Conservation (phyloP, 2,888 invertebrate species). For the Pandemis heparana region DNA sequence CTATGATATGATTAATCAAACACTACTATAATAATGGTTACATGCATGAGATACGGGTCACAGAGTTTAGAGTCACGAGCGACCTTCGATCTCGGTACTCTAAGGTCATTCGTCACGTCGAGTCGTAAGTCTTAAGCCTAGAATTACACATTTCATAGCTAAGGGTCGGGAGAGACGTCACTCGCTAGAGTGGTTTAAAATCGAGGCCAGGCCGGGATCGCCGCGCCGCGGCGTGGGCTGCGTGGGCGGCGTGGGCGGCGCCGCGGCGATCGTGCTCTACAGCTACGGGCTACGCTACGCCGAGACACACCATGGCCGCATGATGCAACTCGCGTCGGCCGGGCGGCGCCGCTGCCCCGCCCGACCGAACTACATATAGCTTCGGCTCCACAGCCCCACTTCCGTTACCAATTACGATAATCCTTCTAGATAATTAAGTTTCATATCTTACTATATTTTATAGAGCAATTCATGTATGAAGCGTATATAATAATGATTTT, state of each 20-base stretch:
- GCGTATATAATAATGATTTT: constrained; percentile 27
- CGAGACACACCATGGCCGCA: constrained; percentile 83
- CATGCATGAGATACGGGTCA: constrained; percentile 66
- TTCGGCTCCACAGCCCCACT: constrained; percentile 78
- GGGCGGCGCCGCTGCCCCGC: constrained; percentile 47
- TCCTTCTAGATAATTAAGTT: constrained; percentile 69
- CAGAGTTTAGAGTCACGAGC: constrained; percentile 65
- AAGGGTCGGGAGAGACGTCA: constrained; percentile 70
- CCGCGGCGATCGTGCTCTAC: neutral
- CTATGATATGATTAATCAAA: constrained; percentile 60
- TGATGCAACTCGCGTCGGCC: constrained; percentile 67
- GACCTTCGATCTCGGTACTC: constrained; percentile 62
- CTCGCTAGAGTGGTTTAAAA: constrained; percentile 70
- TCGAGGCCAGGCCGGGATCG: constrained; percentile 80
- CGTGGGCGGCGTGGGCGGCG: constrained; percentile 43
- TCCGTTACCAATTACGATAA: constrained; percentile 59
- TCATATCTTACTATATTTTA: constrained; percentile 46
- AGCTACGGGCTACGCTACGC: constrained; percentile 55
- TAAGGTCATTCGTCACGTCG: constrained; percentile 49
- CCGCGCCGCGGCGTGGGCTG: constrained; percentile 54
- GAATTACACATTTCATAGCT: constrained; percentile 83
- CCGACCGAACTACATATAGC: constrained; percentile 69
- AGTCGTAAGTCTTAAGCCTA: constrained; percentile 50
- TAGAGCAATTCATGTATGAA: constrained; percentile 32
- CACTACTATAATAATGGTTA: constrained; percentile 63